phyloP scores from a whole-genome alignment of 2,888 invertebrate species.

The Sinelater perroti region DNA sequence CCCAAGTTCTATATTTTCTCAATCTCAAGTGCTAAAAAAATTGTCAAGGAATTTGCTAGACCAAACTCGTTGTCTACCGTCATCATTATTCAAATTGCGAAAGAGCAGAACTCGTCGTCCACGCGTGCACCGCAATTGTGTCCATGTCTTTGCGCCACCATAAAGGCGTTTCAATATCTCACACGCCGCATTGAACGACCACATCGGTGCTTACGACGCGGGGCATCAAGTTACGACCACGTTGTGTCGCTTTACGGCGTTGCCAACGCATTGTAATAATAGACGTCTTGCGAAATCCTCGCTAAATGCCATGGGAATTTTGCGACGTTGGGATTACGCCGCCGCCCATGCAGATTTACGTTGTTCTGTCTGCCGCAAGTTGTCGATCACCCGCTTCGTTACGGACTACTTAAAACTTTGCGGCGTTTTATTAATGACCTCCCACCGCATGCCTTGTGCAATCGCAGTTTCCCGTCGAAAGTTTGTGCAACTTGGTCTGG shows the following conservation, averaged over 20 bases:
- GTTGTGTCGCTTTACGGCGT: conserved; percentile 13
- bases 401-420: background rate
- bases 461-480: too few relatives aligned
- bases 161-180: background rate
- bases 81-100: too few relatives aligned
- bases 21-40: too few relatives aligned
- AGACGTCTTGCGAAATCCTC: conserved; percentile 18
- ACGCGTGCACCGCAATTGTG: conserved; percentile 3
- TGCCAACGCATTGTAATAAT: conserved; percentile 9
- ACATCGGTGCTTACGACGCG: conserved; percentile 6
- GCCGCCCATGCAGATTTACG: background rate
- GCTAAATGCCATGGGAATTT: conserved; percentile 8
- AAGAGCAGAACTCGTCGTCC: too few relatives aligned
- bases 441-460: too few relatives aligned
- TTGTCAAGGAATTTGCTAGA: too few relatives aligned
- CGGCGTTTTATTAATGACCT: background rate
- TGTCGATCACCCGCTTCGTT: too few relatives aligned
- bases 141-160: background rate
- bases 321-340: background rate
- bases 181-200: conserved; percentile 1
- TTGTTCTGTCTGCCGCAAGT: background rate
- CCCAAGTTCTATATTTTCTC: too few relatives aligned
- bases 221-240: conserved; percentile 7
- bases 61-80: too few relatives aligned
- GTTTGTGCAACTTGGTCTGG: too few relatives aligned